A percentile compares a stretch with the other conserved stretches of the same genome.
These are phyloP conservation scores for Dipodomys ordii DNA, from an alignment of 2,113 vertebrate species.

Conservation along the genomic window DNA sequence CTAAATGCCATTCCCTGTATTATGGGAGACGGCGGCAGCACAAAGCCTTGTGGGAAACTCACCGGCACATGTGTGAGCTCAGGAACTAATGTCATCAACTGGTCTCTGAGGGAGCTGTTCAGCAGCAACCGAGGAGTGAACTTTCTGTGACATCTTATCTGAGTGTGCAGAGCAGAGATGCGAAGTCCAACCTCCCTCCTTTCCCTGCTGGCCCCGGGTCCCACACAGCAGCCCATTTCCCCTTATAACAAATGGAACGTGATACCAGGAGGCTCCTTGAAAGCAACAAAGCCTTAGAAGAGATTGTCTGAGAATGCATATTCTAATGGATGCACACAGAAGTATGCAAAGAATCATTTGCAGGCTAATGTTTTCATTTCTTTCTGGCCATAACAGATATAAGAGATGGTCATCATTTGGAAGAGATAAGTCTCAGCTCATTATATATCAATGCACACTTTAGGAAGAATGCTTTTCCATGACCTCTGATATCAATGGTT, in stretches of 20 bases:
- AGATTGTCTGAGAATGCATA: background rate
- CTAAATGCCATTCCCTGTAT: background rate
- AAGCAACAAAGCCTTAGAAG: background rate
- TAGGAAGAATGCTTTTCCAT: background rate
- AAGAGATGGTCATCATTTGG: background rate
- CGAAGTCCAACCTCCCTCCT: no score
- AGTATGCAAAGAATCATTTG: conserved; percentile 40
- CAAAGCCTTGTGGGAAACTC: background rate
- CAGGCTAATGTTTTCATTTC: conserved; percentile 31
- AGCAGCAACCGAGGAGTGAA: background rate
- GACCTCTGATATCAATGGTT: background rate
- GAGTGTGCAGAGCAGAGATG: background rate
- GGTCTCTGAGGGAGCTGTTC: background rate
- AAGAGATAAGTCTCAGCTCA: conserved; percentile 7
- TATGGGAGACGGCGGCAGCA: background rate
- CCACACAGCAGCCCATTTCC: background rate
- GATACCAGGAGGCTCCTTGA: background rate
- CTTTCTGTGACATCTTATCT: background rate
- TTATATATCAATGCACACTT: background rate
- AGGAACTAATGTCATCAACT: background rate
- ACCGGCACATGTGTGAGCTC: background rate
- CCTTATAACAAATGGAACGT: background rate
- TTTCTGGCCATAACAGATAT: background rate
- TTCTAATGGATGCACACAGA: conserved; percentile 21
- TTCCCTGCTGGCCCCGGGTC: background rate